Base-by-base conservation (phyloP, 2,113 vertebrate species). In the Chaetops frenatus region DNA sequence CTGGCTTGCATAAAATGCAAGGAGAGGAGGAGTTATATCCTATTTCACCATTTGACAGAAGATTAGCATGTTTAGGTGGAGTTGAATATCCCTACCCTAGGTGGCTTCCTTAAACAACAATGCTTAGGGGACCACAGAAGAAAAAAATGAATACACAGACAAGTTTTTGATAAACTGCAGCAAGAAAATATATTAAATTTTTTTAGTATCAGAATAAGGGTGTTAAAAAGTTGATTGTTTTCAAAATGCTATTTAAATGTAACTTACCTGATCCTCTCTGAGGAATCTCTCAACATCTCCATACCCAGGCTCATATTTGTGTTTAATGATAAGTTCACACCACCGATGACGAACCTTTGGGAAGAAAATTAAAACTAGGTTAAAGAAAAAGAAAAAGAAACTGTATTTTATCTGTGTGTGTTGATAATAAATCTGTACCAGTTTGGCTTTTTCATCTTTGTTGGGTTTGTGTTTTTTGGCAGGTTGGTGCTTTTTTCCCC, bases 311-410 rank as follows among this genome's bases (percentile, higher is more conserved):
- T 92, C 78, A 36, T 98, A 94, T 40, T 97, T 98, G 65, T 99
- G 98, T 90, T 99, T 99, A 67, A 99, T 94, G 50, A 99, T 95
- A 86, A 99, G 98, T 86, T 99, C 99, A 97, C 99, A 99, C 99
- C 99, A 99, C 61, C 99, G 98, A 97, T 99, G 99, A 47, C 98
- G 98, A 84, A 99, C 98, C 99, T 99, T 36, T 23, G 44, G 38
- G 58, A 78, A 90, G 5, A 65, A 44, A 72, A 67, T 69, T 33
- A 60, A 51, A 60, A 44, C 10, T 19, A 23, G 4, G 27, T 35
- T 13, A 40, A 12, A 36, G 58, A 58, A 35, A 22, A 9, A 11
- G 81, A 33, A 14, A 5, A 61, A 22, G 3, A 6, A 18, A 19
- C 20, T n/a, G 7, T 45, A 64, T 25, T 73, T 21, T 71, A 22